Base-by-base conservation (phyloP, 1,140 invertebrate genomes). In the Asobara japonica region DNA sequence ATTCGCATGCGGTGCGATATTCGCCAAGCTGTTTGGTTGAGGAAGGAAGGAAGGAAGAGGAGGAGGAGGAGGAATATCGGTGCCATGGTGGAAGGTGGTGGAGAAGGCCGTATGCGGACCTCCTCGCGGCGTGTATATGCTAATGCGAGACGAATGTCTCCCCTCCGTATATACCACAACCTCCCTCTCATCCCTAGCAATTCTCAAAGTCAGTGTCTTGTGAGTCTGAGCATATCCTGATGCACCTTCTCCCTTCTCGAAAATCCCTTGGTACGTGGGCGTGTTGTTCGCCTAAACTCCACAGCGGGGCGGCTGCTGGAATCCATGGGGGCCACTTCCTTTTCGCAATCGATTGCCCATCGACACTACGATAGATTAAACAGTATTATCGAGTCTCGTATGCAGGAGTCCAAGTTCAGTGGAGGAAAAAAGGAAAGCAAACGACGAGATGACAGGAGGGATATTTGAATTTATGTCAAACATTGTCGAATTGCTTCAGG, bases 111-210 rank as follows among this genome's bases (percentile, higher is more conserved):
- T 75, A 65, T 76, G 41, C 65, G 65, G 41, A 45, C 18, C 76
- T 61, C 73, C 74, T 73, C 74, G 69, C 76, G 76, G 80, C 82
- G 77, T 84, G 82, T 84, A 84, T 84, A 84, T 84, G 83, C 83
- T 84, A 84, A 84, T 84, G 82, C 74, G 81, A 84, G 82, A 84
- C 81, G 82, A 83, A 84, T 84, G 83, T 84, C 81, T 82, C 75
- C n/a, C n/a, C 69, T 62, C 48, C 68, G 65, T 72, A 71, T 65
- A 38, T 48, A 41, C 38, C 31, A 36, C 70, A 45, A 30, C 41
- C 60, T 29, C 45, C 67, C 36, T 60, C 41, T 70, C 68, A 72
- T 76, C 60, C 60, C 60, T 62, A 18, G 22, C 20, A 25, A 56
- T 56, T 56, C 60, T 18, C 30, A 73, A 64, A 76, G 74, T 77